Conservation (phyloP, 2,797 vertebrate genomes). For the Coendou prehensilis region DNA sequence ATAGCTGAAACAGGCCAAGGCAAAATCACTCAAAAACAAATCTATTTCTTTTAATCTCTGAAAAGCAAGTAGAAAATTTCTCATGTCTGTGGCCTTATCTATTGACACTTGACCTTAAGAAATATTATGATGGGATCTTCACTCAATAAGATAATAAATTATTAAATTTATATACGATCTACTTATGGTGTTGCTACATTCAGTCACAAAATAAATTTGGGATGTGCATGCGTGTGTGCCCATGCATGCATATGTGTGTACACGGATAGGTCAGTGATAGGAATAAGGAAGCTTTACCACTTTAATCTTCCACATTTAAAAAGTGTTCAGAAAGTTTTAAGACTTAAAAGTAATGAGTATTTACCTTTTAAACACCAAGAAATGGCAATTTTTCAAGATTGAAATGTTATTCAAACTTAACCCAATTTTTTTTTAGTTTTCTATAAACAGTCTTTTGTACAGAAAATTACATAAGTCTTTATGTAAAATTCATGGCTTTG, state of each 20-base stretch:
- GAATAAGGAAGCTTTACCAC: neutral
- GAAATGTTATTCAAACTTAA: slow-evolving; percentile 22
- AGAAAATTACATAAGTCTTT: neutral
- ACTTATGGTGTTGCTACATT: slow-evolving; percentile 52
- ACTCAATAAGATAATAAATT: neutral
- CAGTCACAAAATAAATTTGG: slow-evolving; percentile 40
- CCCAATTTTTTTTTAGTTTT: slow-evolving; percentile 41
- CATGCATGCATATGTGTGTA: neutral
- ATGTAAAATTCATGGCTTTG: neutral
- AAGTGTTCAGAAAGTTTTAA: neutral
- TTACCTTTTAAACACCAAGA: neutral
- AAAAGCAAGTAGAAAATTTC: neutral
- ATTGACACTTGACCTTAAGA: neutral
- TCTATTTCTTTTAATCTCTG: neutral
- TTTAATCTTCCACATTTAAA: slow-evolving; percentile 1
- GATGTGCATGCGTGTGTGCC: neutral
- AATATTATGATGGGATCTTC: neutral
- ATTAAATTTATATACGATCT: slow-evolving; percentile 30
- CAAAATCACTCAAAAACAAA: slow-evolving; percentile 54
- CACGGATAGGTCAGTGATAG: neutral
- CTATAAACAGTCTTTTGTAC: neutral
- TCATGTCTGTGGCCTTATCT: neutral
- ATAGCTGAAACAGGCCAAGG: neutral
- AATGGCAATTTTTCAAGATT: neutral
- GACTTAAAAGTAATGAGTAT: neutral